Base-by-base conservation (phyloP, 2,797 vertebrate genomes). In the Saxicola maurus region DNA sequence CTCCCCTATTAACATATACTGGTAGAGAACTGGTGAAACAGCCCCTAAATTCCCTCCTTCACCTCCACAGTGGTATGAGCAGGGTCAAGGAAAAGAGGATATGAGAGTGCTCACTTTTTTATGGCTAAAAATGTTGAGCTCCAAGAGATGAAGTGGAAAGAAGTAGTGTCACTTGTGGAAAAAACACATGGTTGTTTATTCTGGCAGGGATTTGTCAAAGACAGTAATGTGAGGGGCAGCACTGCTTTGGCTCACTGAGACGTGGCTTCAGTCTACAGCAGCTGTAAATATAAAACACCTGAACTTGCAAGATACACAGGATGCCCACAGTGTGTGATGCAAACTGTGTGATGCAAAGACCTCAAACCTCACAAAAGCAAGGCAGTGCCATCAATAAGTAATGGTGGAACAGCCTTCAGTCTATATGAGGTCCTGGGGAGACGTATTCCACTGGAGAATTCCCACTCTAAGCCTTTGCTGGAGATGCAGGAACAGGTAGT, bases 381-480 rank as follows among this genome's bases (percentile, higher is more conserved):
- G 52, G 27, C 17, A 28, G 37, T 19, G 9, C 15, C 46, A 18
- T 52, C 0, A 0, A 3, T 56, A 82, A 37, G 43, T 48, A 35
- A 20, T 12, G 37, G 17, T 53, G 45, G 28, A 65, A 56, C 33
- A 37, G 33, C 46, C 56, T 78, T 59, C 48, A 28, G 46, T n/a
- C 51, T 27, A 14, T 2, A 3, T 71, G 53, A 27, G 8, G 14
- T 53, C 27, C 53, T 38, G 16, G 17, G 38, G 13, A 46, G 14
- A n/a, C 52, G 2, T 55, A 18, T 68, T 74, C 78, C n/a, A 3
- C 2, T 30, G 79, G 31, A 60, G 35, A 80, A 80, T 86, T 90
- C 55, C 55, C 65, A 43, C n/a, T 49, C 23, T 57, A 73, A 62
- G 38, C 38, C 37, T 13, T n/a, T 59, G n/a, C 68, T 77, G 77